Evolutionary conservation across 2,888 invertebrate species (phyloP).

Genomic region (Drosophila cognata): DNA sequence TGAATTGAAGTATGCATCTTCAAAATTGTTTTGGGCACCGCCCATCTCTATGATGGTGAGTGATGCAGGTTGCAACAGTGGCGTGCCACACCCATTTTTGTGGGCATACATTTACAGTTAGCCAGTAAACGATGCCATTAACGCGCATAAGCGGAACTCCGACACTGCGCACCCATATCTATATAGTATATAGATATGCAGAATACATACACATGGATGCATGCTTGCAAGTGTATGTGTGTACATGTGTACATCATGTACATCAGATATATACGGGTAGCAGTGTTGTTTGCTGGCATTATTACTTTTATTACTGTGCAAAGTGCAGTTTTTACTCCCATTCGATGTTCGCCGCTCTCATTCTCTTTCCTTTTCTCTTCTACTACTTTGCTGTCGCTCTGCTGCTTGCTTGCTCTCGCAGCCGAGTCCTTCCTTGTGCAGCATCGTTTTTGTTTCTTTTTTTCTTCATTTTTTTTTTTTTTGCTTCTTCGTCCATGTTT

Average conservation of each 20-base stretch:
- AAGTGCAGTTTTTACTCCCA: conserved; percentile 62
- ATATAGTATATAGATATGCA: conserved; percentile 17
- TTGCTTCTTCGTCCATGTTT: conserved; percentile 46
- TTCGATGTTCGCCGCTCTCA: conserved; percentile 23
- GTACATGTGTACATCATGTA: conserved; percentile 2
- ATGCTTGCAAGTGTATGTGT: conserved; percentile 1
- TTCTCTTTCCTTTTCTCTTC: conserved; percentile 10
- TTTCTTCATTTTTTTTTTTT: conserved; percentile 2
- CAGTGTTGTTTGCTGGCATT: conserved; percentile 44
- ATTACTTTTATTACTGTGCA: conserved; percentile 79
- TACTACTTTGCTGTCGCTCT: conserved; percentile 10
- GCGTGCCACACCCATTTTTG: conserved; percentile 60
- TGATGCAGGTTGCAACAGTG: conserved; percentile 49
- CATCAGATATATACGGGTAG: conserved; percentile 18
- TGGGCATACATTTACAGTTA: conserved; percentile 64
- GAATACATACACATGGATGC: conserved; percentile 3
- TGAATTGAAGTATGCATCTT: conserved; percentile 3
- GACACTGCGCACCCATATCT: conserved; percentile 64
- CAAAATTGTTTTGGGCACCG: conserved; percentile 50
- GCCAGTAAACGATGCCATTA: conserved; percentile 81
- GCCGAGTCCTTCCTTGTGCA: conserved; percentile 36
- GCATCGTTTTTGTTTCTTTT: conserved; percentile 24
- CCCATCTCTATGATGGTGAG: conserved; percentile 42
- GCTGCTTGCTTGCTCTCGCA: conserved; percentile 13
- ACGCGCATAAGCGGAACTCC: conserved; percentile 71